Conservation (phyloP, 2,888 invertebrate species). For the Sphaerophoria taeniata region DNA sequence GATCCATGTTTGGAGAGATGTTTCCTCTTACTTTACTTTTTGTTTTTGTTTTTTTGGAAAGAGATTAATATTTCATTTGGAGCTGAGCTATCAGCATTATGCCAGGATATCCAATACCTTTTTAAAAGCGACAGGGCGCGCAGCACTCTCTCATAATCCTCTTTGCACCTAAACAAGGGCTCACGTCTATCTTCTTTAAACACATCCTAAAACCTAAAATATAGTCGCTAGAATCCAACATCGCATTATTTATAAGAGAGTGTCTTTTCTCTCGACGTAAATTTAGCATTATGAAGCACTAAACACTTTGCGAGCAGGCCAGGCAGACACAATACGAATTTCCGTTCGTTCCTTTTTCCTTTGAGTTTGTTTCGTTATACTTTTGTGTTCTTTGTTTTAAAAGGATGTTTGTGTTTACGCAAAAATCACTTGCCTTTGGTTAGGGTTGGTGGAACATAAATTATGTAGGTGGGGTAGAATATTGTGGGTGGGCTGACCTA, state of each 20-base stretch:
- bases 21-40: background rate
- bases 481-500: no score
- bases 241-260: slow-evolving; percentile 4
- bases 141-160: slow-evolving; percentile 11
- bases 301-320: slow-evolving; percentile 20
- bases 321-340: slow-evolving; percentile 20
- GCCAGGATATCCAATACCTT: slow-evolving; percentile 11
- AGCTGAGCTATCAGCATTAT: slow-evolving; percentile 30
- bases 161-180: slow-evolving; percentile 33
- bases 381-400: background rate
- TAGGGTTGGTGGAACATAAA: no score
- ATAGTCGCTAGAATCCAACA: background rate
- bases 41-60: background rate
- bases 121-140: background rate
- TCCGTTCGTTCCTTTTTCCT: background rate
- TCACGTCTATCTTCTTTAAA: slow-evolving; percentile 2
- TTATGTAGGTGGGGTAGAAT: no score
- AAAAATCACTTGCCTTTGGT: background rate
- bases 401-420: background rate
- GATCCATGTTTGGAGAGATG: background rate
- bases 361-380: background rate
- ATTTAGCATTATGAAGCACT: slow-evolving; percentile 30
- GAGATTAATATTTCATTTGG: slow-evolving; percentile 36
- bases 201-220: background rate
- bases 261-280: slow-evolving; percentile 17